A percentile compares a stretch with the other conserved stretches of the same genome.
Conservation (phyloP, 1,140 invertebrate genomes). For the Dreissena rostriformis region DNA sequence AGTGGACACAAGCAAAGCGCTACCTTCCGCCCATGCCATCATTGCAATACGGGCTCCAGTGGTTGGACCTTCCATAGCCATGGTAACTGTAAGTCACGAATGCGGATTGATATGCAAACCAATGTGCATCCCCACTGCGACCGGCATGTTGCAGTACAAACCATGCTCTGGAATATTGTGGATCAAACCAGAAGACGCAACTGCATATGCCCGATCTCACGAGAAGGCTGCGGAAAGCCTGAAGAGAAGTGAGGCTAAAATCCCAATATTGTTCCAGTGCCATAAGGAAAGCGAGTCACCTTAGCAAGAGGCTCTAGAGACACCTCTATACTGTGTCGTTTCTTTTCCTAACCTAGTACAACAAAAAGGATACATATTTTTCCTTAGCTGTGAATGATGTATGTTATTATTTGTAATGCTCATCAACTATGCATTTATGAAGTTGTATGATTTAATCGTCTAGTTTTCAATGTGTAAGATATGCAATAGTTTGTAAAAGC, state of each 20-base stretch:
- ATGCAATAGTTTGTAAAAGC: too few species aligned
- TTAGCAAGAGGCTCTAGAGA: too few species aligned
- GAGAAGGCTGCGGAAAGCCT: not conserved
- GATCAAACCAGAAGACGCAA: not conserved
- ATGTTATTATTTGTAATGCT: too few species aligned
- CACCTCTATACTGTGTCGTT: too few species aligned
- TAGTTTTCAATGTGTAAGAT: too few species aligned
- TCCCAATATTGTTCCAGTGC: too few species aligned
- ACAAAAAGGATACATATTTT: too few species aligned
- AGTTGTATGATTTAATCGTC: too few species aligned
- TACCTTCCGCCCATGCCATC: not conserved
- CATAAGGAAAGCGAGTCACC: too few species aligned
- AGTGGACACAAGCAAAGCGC: not conserved
- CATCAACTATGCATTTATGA: too few species aligned
- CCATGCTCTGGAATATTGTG: constrained; percentile 21
- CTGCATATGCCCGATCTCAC: not conserved
- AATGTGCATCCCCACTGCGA: not conserved
- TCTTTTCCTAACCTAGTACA: too few species aligned
- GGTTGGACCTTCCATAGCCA: not conserved
- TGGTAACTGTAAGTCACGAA: constrained; percentile 5
- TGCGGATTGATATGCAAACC: constrained; percentile 17
- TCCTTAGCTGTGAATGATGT: too few species aligned
- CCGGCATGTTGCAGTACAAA: not conserved
- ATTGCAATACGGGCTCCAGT: constrained; percentile 18
- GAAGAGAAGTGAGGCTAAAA: not conserved